Conservation (phyloP, 2,797 vertebrate genomes). For the Gila robusta region DNA sequence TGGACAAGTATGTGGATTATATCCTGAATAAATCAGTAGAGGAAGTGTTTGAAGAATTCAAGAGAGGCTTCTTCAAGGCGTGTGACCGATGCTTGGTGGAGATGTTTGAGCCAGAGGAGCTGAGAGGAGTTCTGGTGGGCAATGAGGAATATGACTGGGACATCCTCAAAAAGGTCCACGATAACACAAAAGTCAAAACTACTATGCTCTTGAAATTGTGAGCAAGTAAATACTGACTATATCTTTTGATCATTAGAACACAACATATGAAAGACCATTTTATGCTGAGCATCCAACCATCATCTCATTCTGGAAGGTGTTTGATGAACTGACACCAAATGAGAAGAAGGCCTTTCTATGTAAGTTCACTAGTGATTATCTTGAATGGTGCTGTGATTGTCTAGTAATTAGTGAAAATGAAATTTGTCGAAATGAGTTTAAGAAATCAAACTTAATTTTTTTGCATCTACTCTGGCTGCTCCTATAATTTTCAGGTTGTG, state of each 20-base stretch:
- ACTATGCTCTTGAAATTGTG: no score
- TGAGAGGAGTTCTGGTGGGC: slow-evolving; percentile 91
- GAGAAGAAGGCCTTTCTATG: slow-evolving; percentile 78
- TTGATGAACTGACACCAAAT: slow-evolving; percentile 70
- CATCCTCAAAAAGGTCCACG: slow-evolving; percentile 86
- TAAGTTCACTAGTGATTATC: slow-evolving; percentile 61
- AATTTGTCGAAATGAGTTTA: background rate
- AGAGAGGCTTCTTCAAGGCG: slow-evolving; percentile 92
- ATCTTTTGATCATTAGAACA: slow-evolving; percentile 64
- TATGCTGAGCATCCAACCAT: slow-evolving; percentile 65
- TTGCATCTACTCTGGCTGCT: background rate
- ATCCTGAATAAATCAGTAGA: slow-evolving; percentile 83
- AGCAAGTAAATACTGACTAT: background rate
- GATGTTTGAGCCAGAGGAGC: slow-evolving; percentile 92
- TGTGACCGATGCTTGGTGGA: slow-evolving; percentile 87
- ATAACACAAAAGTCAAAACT: background rate
- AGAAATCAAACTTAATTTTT: background rate
- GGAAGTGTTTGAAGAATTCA: slow-evolving; percentile 85
- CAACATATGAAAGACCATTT: slow-evolving; percentile 54
- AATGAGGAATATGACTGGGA: slow-evolving; percentile 92
- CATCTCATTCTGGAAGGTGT: slow-evolving; percentile 76
- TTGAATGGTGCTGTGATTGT: background rate
- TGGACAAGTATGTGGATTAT: slow-evolving; percentile 75
- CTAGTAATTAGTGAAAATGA: background rate
- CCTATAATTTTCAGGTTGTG: background rate